Conservation (phyloP, 1,140 invertebrate genomes). For the Antheraea mylitta region DNA sequence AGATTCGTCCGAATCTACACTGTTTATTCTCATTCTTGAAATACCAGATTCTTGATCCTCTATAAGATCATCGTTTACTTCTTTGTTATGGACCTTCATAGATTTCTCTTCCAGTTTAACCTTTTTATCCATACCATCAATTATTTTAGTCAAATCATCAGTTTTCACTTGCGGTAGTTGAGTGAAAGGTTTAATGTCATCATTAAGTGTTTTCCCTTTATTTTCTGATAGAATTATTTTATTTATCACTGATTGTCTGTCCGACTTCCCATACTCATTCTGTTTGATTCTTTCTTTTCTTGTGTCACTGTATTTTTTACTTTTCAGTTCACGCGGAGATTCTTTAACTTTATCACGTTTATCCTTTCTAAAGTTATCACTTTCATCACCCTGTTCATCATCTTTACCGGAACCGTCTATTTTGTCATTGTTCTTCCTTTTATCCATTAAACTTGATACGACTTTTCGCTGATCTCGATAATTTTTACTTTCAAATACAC, state of each 20-base stretch:
- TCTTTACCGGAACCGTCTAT: slow-evolving; percentile 49
- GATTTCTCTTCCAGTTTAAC: slow-evolving; percentile 48
- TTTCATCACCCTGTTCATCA: slow-evolving; percentile 50
- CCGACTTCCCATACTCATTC: slow-evolving; percentile 50
- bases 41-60: slow-evolving; percentile 28
- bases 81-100: slow-evolving; percentile 29
- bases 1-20: slow-evolving; percentile 77
- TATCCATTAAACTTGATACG: slow-evolving; percentile 41
- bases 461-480: slow-evolving; percentile 66
- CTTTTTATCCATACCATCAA: slow-evolving; percentile 69
- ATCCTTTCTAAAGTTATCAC: slow-evolving; percentile 57
- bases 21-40: slow-evolving; percentile 75
- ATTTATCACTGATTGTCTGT: slow-evolving; percentile 59
- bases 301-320: slow-evolving; percentile 74
- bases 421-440: slow-evolving; percentile 67
- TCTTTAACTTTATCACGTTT: slow-evolving; percentile 65
- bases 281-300: slow-evolving; percentile 69
- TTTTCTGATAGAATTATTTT: slow-evolving; percentile 59
- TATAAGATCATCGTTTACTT: slow-evolving; percentile 31
- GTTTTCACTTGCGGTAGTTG: slow-evolving; percentile 73
- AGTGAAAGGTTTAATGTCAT: slow-evolving; percentile 75
- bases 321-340: slow-evolving; percentile 64
- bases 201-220: slow-evolving; percentile 59
- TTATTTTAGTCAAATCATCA: slow-evolving; percentile 69
- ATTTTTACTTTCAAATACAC: slow-evolving; percentile 61